A percentile compares a stretch with the other conserved stretches of the same genome.
These are phyloP conservation scores for Cylloceria caligata DNA, from an alignment of 2,888 invertebrate species.

Conservation along the genomic window DNA sequence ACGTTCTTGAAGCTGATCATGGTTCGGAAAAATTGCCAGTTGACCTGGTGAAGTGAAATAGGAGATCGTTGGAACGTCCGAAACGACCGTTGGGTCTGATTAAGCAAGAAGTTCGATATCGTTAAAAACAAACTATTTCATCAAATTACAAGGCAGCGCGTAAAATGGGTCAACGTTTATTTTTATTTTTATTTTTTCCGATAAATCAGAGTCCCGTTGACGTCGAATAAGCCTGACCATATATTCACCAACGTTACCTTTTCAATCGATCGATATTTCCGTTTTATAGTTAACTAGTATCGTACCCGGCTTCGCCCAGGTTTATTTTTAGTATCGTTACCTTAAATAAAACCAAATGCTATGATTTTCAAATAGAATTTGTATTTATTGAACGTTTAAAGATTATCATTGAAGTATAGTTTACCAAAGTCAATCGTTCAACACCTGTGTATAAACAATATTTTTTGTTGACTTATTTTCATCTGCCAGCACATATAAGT, in stretches of 20 bases:
- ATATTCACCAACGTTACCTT: conserved; percentile 4
- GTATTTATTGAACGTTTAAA: no score
- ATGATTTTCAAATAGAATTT: no score
- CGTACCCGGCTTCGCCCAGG: no score
- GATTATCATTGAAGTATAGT: no score
- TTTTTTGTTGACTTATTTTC: no score
- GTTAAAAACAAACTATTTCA: conserved; percentile 36
- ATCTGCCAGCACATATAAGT: no score
- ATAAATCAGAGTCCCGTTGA: conserved; percentile 29
- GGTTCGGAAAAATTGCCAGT: conserved; percentile 10
- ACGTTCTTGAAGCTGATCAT: neutral
- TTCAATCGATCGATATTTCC: neutral
- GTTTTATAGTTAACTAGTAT: conserved; percentile 19
- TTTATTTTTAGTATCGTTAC: no score
- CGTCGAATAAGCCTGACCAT: conserved; percentile 32
- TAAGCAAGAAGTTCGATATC: conserved; percentile 30
- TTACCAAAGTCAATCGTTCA: no score
- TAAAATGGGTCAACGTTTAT: conserved; percentile 38
- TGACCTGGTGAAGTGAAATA: conserved; percentile 40
- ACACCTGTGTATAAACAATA: no score
- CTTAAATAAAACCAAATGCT: no score
- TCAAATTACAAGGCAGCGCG: conserved; percentile 30
- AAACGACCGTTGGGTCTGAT: neutral
- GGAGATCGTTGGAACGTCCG: conserved; percentile 14
- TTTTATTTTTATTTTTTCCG: conserved; percentile 32